Conservation (phyloP, 2,888 invertebrate genomes). For the Norana najaformis region DNA sequence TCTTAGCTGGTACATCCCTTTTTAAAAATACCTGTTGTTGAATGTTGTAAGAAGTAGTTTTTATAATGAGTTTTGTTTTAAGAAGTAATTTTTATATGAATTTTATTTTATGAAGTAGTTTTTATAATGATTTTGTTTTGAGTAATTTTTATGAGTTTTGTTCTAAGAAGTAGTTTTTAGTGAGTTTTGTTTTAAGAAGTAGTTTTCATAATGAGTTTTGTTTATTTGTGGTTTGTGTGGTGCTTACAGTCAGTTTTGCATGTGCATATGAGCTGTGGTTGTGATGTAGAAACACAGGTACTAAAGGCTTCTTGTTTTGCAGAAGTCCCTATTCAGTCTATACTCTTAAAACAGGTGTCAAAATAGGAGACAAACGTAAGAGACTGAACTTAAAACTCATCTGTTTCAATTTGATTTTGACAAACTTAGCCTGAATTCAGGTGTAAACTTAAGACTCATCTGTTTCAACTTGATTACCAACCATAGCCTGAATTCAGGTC, state of each 20-base stretch:
- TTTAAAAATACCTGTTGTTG: no score
- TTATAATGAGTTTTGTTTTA: background rate
- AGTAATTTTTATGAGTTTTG: no score
- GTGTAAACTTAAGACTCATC: no score
- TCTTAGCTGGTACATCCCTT: no score
- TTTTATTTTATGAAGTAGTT: no score
- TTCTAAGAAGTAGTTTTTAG: background rate
- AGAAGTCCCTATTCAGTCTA: background rate
- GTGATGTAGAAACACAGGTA: background rate
- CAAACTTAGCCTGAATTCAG: no score
- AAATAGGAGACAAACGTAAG: background rate
- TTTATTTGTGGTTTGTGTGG: background rate
- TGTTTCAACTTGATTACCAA: no score
- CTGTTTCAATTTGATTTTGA: no score
- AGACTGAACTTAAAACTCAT: no score
- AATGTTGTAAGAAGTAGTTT: background rate
- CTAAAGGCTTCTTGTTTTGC: background rate
- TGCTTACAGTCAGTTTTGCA: background rate
- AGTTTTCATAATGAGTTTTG: background rate
- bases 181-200: background rate
- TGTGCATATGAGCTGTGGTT: background rate
- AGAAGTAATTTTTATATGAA: no score
- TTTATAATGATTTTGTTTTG: no score
- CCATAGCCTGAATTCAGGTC: no score
- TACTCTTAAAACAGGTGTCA: background rate